phyloP scores from a whole-genome alignment of 2,113 vertebrate species.

The Protomyctophum bolini region DNA sequence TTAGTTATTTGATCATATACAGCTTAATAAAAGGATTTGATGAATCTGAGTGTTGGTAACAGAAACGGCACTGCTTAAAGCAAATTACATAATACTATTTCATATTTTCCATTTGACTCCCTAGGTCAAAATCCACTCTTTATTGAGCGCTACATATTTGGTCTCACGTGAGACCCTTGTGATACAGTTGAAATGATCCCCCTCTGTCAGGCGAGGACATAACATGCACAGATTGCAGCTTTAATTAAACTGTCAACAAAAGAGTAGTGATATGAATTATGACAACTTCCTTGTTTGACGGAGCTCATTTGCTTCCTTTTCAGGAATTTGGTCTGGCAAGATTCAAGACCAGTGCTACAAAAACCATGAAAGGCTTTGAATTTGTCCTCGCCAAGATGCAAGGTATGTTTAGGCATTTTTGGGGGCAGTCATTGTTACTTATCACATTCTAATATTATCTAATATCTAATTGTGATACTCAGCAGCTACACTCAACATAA shows the following conservation, averaged over 20 bases:
- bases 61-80: not conserved
- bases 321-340: conserved; percentile 96
- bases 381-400: conserved; percentile 93
- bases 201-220: too few species aligned
- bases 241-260: not conserved
- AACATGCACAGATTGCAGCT: too few species aligned
- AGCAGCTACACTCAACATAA: too few species aligned
- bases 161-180: too few species aligned
- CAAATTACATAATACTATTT: too few species aligned
- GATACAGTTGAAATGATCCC: too few species aligned
- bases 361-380: conserved; percentile 96
- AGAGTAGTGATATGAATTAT: not conserved
- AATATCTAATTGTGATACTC: not conserved
- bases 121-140: too few species aligned
- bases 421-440: not conserved
- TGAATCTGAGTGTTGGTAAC: conserved; percentile 13
- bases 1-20: too few species aligned
- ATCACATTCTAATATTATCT: not conserved
- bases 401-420: conserved; percentile 77
- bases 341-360: conserved; percentile 95
- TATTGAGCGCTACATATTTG: too few species aligned
- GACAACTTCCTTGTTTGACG: not conserved
- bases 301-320: conserved; percentile 29
- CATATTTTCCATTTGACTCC: too few species aligned
- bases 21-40: too few species aligned